phyloP scores from a whole-genome alignment of 2,797 vertebrate species.

The Myripristis murdjan region DNA sequence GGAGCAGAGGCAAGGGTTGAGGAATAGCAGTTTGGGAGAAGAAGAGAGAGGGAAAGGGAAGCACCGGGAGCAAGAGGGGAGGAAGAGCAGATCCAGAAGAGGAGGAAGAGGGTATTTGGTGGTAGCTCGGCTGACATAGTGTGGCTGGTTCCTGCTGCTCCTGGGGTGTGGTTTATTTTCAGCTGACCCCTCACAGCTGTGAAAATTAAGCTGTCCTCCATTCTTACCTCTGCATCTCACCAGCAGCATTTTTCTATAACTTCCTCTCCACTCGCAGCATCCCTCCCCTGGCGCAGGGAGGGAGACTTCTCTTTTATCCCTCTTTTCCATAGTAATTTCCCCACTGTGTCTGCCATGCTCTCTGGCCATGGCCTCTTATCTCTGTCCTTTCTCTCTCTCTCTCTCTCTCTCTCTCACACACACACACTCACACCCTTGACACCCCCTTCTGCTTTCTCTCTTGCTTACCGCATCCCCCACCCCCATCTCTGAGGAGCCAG shows the following conservation, averaged over 20 bases:
- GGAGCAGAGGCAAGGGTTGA: neutral
- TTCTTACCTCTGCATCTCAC: conserved; percentile 19
- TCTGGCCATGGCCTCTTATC: conserved; percentile 37
- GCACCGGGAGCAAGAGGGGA: neutral
- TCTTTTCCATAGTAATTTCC: conserved; percentile 27
- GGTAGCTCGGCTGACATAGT: conserved; percentile 18
- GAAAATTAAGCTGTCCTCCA: conserved; percentile 31
- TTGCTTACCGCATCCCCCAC: neutral
- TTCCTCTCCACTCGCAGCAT: conserved; percentile 19
- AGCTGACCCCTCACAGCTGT: conserved; percentile 39
- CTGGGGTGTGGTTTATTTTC: conserved; percentile 33
- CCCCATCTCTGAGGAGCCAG: neutral
- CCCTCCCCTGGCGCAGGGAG: neutral
- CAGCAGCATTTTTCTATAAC: neutral
- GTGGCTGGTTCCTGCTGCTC: conserved; percentile 22
- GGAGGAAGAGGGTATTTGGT: conserved; percentile 22
- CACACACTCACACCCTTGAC: conserved; percentile 14
- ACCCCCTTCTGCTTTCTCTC: neutral
- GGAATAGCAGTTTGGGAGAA: conserved; percentile 18
- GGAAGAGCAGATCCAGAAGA: conserved; percentile 1
- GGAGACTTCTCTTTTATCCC: conserved; percentile 7
- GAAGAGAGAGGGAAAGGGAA: neutral
- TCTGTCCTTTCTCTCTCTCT: conserved; percentile 18
- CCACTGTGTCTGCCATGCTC: conserved; percentile 23
- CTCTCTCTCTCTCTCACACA: neutral